Evolutionary conservation across 1,140 invertebrate genomes (phyloP).

Genomic region (Anagrus nilaparvatae): DNA sequence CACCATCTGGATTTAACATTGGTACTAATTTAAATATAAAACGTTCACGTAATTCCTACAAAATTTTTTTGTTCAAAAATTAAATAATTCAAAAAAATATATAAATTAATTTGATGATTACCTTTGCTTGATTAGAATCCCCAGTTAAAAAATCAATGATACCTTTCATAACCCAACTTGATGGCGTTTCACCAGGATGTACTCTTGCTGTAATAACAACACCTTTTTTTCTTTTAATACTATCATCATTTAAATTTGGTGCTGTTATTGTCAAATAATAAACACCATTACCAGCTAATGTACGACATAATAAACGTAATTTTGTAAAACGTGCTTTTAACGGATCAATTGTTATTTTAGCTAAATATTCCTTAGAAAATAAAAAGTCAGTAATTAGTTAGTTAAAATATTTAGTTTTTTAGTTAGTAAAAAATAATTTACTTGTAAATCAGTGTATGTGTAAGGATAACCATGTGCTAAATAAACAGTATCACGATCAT

Average conservation of each 20-base stretch:
- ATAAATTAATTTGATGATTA: conserved; percentile 17
- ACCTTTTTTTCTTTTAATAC: conserved; percentile 54
- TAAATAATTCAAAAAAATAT: not conserved
- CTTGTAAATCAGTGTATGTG: conserved; percentile 79
- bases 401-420: not conserved
- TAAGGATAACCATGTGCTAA: conserved; percentile 96
- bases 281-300: conserved; percentile 81
- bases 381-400: too few relatives aligned
- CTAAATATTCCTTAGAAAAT: conserved; percentile 60
- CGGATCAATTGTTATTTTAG: conserved; percentile 60
- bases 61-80: conserved; percentile 3
- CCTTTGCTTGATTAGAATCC: conserved; percentile 61
- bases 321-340: conserved; percentile 72
- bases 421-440: conserved; percentile 12
- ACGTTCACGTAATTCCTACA: conserved; percentile 71
- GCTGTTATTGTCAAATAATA: conserved; percentile 84
- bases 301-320: conserved; percentile 69
- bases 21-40: conserved; percentile 95
- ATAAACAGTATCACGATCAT: conserved; percentile 85
- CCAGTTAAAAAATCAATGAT: conserved; percentile 84
- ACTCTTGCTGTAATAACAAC: conserved; percentile 83
- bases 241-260: conserved; percentile 49
- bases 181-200: conserved; percentile 91
- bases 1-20: conserved; percentile 93
- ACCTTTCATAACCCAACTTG: conserved; percentile 96